Conservation (phyloP, 2,113 vertebrate species). For the Centropus unirufus region DNA sequence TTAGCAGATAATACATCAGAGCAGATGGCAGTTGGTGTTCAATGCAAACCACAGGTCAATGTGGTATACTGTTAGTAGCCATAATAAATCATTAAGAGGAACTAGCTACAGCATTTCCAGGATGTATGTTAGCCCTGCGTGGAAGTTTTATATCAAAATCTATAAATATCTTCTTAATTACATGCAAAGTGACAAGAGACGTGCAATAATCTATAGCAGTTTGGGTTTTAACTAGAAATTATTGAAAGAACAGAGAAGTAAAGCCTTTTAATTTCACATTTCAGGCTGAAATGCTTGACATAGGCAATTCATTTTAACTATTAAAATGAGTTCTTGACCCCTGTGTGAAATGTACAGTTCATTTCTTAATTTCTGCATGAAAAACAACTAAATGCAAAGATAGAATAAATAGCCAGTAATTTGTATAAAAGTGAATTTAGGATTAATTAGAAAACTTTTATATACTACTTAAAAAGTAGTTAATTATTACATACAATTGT, state of each 20-base stretch:
- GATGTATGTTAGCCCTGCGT: conserved; percentile 53
- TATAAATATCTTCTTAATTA: conserved; percentile 46
- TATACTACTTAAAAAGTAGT: not conserved
- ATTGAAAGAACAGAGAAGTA: not conserved
- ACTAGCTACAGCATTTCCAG: conserved; percentile 58
- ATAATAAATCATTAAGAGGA: conserved; percentile 69
- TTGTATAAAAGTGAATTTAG: not conserved
- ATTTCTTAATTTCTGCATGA: not conserved
- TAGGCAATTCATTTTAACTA: conserved; percentile 6
- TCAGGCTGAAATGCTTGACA: not conserved
- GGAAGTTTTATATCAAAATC: conserved; percentile 55
- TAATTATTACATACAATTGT: not conserved
- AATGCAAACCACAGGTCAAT: conserved; percentile 50
- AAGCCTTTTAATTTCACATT: not conserved
- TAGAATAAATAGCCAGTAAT: not conserved
- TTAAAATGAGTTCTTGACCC: conserved; percentile 17
- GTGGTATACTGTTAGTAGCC: conserved; percentile 51
- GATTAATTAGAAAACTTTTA: not conserved
- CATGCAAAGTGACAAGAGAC: conserved; percentile 19
- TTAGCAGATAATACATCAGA: conserved; percentile 61
- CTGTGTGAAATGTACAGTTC: not conserved
- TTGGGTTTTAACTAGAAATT: conserved; percentile 1
- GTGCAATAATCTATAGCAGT: not conserved
- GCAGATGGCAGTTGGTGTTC: conserved; percentile 62
- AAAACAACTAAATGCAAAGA: not conserved